Evolutionary conservation across 2,797 vertebrate species (phyloP).

Genomic region (Manis javanica): DNA sequence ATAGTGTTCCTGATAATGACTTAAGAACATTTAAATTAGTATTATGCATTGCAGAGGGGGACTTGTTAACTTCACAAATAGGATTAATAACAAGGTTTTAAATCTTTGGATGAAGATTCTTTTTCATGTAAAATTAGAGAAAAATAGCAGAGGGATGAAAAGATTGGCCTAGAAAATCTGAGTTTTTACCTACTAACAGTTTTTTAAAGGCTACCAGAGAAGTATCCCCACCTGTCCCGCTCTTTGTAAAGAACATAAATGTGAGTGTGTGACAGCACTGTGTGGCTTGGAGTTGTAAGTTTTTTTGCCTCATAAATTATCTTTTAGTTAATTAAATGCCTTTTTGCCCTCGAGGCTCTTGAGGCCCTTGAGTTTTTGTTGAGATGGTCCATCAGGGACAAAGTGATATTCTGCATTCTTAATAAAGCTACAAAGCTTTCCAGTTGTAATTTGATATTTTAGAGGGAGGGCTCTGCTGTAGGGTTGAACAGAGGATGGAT

Average conservation of each 20-base stretch:
- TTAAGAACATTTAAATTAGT: not conserved
- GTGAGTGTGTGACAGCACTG: not conserved
- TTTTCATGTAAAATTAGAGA: constrained; percentile 21
- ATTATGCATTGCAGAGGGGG: not conserved
- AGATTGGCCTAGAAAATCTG: not conserved
- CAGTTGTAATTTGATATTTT: not conserved
- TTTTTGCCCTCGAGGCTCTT: not conserved
- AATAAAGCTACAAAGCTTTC: not conserved
- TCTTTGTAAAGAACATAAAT: not conserved
- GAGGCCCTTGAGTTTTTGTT: not conserved
- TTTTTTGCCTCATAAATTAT: not conserved
- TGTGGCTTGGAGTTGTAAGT: not conserved
- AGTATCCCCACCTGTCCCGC: not conserved
- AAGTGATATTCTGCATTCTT: not conserved
- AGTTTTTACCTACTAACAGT: not conserved
- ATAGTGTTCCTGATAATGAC: not conserved
- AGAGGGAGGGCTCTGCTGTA: constrained; percentile 16
- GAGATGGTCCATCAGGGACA: not conserved
- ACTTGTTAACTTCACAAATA: not conserved
- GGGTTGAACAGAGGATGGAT: not conserved
- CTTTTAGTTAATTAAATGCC: not conserved
- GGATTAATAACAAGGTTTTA: not conserved
- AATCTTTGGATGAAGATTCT: not conserved
- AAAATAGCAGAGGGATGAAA: not conserved
- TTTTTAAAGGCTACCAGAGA: not conserved